Percentiles rank a stretch among this genome's conserved stretches.
Conservation (phyloP, 2,888 invertebrate genomes). For the Brachylomia viminalis region DNA sequence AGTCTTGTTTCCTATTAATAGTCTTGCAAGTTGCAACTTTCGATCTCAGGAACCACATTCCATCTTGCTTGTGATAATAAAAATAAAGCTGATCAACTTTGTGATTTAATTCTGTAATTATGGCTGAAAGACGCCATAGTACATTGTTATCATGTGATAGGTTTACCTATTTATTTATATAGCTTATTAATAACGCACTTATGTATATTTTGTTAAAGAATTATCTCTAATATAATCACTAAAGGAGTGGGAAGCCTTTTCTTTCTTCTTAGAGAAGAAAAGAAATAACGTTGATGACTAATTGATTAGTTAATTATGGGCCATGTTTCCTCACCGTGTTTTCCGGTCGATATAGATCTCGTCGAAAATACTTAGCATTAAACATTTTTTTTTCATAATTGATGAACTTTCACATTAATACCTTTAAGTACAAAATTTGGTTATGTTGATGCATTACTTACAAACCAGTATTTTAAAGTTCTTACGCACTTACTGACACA, state of each 20-base stretch:
- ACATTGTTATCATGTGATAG: background rate
- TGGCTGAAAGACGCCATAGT: slow-evolving; percentile 4
- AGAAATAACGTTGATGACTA: background rate
- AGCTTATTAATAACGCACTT: too few species aligned
- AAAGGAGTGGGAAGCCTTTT: background rate
- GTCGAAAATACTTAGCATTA: background rate
- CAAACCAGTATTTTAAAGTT: background rate
- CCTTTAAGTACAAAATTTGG: background rate
- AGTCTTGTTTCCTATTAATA: slow-evolving; percentile 73
- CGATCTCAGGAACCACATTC: slow-evolving; percentile 71
- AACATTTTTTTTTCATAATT: background rate
- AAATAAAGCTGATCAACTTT: slow-evolving; percentile 46
- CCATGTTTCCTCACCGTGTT: slow-evolving; percentile 20
- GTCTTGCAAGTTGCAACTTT: slow-evolving; percentile 71
- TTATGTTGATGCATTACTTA: background rate
- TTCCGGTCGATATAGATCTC: slow-evolving; percentile 30
- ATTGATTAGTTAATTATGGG: slow-evolving; percentile 2
- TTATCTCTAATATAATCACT: background rate
- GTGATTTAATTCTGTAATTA: slow-evolving; percentile 60
- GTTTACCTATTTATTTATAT: background rate
- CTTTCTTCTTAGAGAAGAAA: background rate
- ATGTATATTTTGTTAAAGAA: background rate
- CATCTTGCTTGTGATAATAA: slow-evolving; percentile 30
- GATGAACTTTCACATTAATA: background rate
- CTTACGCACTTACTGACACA: background rate